Evolutionary conservation across 2,888 invertebrate species (phyloP).

Genomic region (Aproaerema taeniolella): DNA sequence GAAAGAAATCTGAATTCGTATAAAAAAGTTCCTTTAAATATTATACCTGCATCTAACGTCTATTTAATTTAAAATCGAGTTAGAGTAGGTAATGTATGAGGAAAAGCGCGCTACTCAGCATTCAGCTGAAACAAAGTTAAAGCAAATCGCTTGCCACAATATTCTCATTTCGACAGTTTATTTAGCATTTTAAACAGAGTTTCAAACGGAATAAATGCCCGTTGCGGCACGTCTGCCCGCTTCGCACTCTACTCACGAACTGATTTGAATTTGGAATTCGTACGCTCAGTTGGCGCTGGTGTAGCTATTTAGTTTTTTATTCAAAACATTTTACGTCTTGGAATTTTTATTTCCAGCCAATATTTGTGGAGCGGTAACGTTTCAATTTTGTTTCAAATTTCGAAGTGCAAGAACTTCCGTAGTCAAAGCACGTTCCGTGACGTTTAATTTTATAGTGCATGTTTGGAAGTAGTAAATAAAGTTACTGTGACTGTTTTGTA

Average conservation of each 20-base stretch:
- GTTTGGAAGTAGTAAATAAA: too few relatives aligned
- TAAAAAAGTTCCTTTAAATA: too few relatives aligned
- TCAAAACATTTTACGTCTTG: slow-evolving; percentile 24
- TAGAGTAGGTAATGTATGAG: slow-evolving; percentile 27
- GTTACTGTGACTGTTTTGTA: too few relatives aligned
- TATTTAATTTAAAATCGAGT: neutral
- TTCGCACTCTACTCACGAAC: slow-evolving; percentile 68
- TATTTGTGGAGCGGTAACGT: slow-evolving; percentile 2
- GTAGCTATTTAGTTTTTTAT: slow-evolving; percentile 34
- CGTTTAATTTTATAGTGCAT: too few relatives aligned
- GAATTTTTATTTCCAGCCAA: slow-evolving; percentile 16
- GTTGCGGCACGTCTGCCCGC: slow-evolving; percentile 56
- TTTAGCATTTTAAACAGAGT: slow-evolving; percentile 58
- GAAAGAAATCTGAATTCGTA: too few relatives aligned
- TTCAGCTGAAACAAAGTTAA: slow-evolving; percentile 52
- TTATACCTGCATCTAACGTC: too few relatives aligned
- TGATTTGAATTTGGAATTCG: slow-evolving; percentile 72
- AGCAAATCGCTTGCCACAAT: slow-evolving; percentile 51
- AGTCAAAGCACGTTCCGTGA: too few relatives aligned
- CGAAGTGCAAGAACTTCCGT: too few relatives aligned
- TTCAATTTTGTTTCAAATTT: slow-evolving; percentile 1
- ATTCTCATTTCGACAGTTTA: slow-evolving; percentile 63
- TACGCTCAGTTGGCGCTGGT: slow-evolving; percentile 43
- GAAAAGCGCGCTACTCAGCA: slow-evolving; percentile 37
- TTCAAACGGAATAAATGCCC: slow-evolving; percentile 65